These are phyloP conservation scores for Oligia latruncula DNA, from an alignment of 2,888 invertebrate genomes.

Conservation along the genomic window DNA sequence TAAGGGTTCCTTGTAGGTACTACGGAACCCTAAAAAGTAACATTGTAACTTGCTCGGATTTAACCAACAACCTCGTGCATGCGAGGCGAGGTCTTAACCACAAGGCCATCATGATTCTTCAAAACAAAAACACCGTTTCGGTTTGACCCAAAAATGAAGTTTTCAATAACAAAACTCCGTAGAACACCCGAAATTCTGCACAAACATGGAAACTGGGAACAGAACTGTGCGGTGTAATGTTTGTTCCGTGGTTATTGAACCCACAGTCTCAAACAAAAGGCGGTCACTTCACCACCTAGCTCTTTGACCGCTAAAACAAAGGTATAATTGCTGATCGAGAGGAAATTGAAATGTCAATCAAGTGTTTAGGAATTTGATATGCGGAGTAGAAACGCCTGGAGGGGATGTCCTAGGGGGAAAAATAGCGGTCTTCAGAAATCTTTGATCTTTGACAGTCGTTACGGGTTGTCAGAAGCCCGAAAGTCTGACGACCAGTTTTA, in stretches of 20 bases:
- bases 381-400: too few relatives aligned
- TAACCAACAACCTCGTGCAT: too few relatives aligned
- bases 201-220: slow-evolving; percentile 25
- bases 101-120: not conserved
- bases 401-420: too few relatives aligned
- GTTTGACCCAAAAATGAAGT: not conserved
- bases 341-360: slow-evolving; percentile 22
- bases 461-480: too few relatives aligned
- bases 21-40: too few relatives aligned
- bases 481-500: too few relatives aligned
- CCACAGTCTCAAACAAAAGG: slow-evolving; percentile 21
- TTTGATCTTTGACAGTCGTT: too few relatives aligned
- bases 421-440: too few relatives aligned
- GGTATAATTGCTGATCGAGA: slow-evolving; percentile 10
- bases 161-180: not conserved
- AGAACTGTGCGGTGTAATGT: slow-evolving; percentile 15
- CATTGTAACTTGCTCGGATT: too few relatives aligned
- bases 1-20: too few relatives aligned
- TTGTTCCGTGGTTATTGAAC: slow-evolving; percentile 16
- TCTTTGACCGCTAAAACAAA: not conserved
- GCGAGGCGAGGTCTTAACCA: too few relatives aligned
- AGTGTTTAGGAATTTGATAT: not conserved
- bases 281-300: not conserved
- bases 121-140: not conserved
- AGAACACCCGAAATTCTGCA: not conserved